A percentile compares a stretch with the other conserved stretches of the same genome.
Conservation (phyloP, 1,140 invertebrate species). For the Drosophila ercepeae region DNA sequence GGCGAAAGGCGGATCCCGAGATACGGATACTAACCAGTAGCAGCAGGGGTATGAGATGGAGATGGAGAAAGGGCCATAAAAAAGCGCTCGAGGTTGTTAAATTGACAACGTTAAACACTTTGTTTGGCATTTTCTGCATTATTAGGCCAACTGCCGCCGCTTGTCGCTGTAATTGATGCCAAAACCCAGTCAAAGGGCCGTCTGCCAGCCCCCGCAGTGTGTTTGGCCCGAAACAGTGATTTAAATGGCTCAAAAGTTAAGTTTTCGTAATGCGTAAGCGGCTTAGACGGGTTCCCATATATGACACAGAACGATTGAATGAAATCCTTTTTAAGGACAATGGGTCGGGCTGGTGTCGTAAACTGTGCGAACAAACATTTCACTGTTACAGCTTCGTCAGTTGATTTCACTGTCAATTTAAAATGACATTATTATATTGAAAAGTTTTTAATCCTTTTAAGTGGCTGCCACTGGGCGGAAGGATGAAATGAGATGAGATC, state of each 20-base stretch:
- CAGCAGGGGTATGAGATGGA: no score
- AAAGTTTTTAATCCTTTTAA: constrained; percentile 80
- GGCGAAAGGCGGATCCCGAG: neutral
- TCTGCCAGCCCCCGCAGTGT: neutral
- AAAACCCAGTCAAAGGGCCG: constrained; percentile 24
- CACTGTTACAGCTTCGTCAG: constrained; percentile 40
- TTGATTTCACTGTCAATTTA: constrained; percentile 76
- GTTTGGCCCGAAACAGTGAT: constrained; percentile 55
- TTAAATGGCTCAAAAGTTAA: constrained; percentile 82
- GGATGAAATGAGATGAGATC: constrained; percentile 40
- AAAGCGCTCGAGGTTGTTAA: constrained; percentile 81
- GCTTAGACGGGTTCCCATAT: constrained; percentile 51
- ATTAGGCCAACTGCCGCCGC: constrained; percentile 74
- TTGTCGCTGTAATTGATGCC: constrained; percentile 75
- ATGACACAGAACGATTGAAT: constrained; percentile 14
- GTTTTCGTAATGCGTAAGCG: constrained; percentile 77
- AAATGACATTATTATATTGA: constrained; percentile 73
- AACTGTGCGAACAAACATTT: constrained; percentile 40
- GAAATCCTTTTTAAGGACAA: constrained; percentile 11
- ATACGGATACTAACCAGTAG: neutral
- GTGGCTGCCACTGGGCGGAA: constrained; percentile 62
- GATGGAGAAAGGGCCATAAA: constrained; percentile 49
- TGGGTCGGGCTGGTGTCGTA: neutral
- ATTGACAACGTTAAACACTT: constrained; percentile 82
- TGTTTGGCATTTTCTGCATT: constrained; percentile 82